A percentile compares a stretch with the other conserved stretches of the same genome.
phyloP scores from a whole-genome alignment of 2,113 vertebrate species.

The Bungarus multicinctus region DNA sequence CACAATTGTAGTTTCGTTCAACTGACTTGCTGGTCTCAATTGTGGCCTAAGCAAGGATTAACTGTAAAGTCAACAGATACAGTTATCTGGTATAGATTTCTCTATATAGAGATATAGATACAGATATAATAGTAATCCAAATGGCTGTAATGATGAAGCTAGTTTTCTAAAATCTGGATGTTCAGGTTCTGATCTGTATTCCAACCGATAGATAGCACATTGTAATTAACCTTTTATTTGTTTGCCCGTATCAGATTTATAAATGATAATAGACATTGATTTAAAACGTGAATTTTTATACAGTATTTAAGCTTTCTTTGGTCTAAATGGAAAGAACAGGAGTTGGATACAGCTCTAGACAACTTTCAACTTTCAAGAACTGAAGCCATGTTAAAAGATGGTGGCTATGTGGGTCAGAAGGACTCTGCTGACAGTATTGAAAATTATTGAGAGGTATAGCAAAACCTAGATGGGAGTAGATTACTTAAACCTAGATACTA shows the following conservation, averaged over 20 bases:
- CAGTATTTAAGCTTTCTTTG: not conserved
- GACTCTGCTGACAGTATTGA: not conserved
- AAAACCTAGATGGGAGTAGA: not conserved
- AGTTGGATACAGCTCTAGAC: not conserved
- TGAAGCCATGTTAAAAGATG: not conserved
- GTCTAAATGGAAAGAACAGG: not conserved
- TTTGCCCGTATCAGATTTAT: not conserved
- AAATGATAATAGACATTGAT: not conserved
- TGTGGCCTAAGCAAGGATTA: not conserved
- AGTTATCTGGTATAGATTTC: not conserved
- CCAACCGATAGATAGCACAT: not conserved
- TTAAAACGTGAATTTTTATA: not conserved
- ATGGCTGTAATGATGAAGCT: not conserved
- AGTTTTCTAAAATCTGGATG: not conserved
- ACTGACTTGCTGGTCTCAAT: not conserved
- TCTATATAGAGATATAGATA: not conserved
- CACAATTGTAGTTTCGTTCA: not conserved
- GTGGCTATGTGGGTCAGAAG: not conserved
- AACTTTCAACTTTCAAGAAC: not conserved
- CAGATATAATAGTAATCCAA: not conserved
- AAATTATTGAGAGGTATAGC: not conserved
- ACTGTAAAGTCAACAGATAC: not conserved
- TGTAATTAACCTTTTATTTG: not conserved
- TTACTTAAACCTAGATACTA: too few relatives aligned
- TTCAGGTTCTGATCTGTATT: not conserved